Evolutionary conservation across 2,113 vertebrate species (phyloP), one percentile per base, ranked within the genome.

Genomic region (Lagopus leucura): DNA sequence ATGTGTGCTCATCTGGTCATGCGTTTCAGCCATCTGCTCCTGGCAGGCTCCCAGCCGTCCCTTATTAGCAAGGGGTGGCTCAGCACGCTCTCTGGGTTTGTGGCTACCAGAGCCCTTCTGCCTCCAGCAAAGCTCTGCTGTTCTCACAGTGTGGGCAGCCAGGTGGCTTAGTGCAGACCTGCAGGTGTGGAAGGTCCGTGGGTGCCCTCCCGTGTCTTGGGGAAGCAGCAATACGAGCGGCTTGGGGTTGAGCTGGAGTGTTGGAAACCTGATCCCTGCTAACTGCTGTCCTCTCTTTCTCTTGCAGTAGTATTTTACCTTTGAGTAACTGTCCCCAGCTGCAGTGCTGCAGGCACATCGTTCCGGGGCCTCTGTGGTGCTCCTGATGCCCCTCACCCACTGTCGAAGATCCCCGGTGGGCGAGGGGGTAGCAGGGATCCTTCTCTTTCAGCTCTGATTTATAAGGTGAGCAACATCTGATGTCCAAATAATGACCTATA

Each of bases 301-400:
- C 89, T 97, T 97, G 89, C 98, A 99, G 99, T 97, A 98, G 97
- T 97, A 98, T 98, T 96, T 98, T 98, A 96, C 98, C 99, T 97
- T 98, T 97, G 96, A 98, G 98, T 97, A 98, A 97, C 97, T 97
- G 97, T 98, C 98, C 98, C 92, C 98, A 98, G 97, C 96, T 98
- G 92, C 97, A 98, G 97, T 97, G 98, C 98, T 99, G 98, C 97
- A 98, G 98, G 98, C 98, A 98, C 98, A 98, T 98, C 95, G 98
- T 99, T 98, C 99, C 99, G 25, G 99, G 99, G 99, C 99, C 99
- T 99, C 99, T 98, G 99, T 99, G 99, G 99, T 99, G 99, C 98
- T 99, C 99, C 99, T 99, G 99, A 99, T 99, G 99, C 98, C 99
- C 99, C 99, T 99, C 99, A 99, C 99, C 99, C 99, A 99, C 99